Evolutionary conservation across 2,113 vertebrate genomes (phyloP), one percentile per base, ranked within the genome.

Genomic region (Mesembrinibis cayennensis): DNA sequence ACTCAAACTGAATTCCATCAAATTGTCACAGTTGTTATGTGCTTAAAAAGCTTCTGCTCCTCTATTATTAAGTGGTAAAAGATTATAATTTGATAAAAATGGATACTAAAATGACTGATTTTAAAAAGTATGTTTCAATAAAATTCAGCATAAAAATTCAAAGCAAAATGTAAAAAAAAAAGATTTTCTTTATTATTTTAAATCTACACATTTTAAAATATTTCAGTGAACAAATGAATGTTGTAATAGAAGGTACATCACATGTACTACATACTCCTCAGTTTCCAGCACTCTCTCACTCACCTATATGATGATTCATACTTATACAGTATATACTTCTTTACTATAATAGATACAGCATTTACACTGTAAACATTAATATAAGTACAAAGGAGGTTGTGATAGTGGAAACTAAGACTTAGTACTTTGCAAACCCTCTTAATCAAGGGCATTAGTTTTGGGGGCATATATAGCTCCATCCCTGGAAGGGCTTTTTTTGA

Each of bases 21-120:
- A 98, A 98, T 97, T 98, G 96, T 98, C 97, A 98, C 95, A 72
- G 40, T 96, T 97, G 97, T 97, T 97, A 98, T 61, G 53, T 92
- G 90, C 95, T 98, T 98, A 97, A 98, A 98, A 98, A 94, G 87
- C 86, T 97, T 97, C 88, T 95, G 89, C 97, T 97, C 59, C 94
- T 97, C 96, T 98, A 95, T 98, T 97, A 98, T 97, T 98, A 98
- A 97, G 95, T 97, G 92, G 97, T 97, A 98, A 98, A 98, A 96
- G 93, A 98, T 98, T 97, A 97, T 98, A 98, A 97, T 98, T 98
- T 97, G 97, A 97, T 96, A 98, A 98, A 98, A 98, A 97, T 91
- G 81, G 82, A 97, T 97, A 96, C 32, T 97, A 95, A 98, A 98
- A 96, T 95, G 93, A 97, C 77, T 97, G 93, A 97, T 90, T 97